Evolutionary conservation across 2,113 vertebrate species (phyloP).

Genomic region (Ovis canadensis): DNA sequence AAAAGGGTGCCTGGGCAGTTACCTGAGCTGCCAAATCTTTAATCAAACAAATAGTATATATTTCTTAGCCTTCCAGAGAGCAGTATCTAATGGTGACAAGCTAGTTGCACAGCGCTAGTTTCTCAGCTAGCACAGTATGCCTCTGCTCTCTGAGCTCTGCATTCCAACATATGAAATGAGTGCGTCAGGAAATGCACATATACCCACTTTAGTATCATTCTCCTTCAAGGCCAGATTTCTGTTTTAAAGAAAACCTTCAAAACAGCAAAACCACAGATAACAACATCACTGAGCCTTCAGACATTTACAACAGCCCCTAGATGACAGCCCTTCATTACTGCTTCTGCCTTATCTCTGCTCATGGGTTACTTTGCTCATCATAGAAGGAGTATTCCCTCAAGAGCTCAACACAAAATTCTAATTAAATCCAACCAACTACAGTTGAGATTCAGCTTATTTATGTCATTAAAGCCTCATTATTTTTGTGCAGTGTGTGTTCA

Average conservation of each 20-base stretch:
- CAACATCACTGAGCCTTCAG: neutral
- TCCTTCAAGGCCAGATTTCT: neutral
- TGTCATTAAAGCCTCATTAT: neutral
- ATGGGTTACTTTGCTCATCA: neutral
- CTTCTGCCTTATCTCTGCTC: conserved; percentile 37
- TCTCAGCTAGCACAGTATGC: neutral
- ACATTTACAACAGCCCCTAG: neutral
- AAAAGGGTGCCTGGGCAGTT: conserved; percentile 51
- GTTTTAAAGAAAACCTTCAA: neutral
- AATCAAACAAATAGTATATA: conserved; percentile 45
- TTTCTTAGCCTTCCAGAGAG: conserved; percentile 51
- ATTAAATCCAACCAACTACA: neutral
- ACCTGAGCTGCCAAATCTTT: conserved; percentile 44
- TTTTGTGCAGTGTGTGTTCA: neutral
- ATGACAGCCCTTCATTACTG: neutral
- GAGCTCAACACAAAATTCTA: neutral
- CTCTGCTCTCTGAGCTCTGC: neutral
- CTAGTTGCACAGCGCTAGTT: neutral
- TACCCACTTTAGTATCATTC: neutral
- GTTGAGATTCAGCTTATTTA: neutral
- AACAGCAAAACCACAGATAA: neutral
- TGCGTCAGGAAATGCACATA: neutral
- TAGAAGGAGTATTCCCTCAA: neutral
- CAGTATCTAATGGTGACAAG: neutral
- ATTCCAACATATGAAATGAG: neutral